Evolutionary conservation across 2,888 invertebrate species (phyloP).

Genomic region (Rhimphoctona megacephalus): DNA sequence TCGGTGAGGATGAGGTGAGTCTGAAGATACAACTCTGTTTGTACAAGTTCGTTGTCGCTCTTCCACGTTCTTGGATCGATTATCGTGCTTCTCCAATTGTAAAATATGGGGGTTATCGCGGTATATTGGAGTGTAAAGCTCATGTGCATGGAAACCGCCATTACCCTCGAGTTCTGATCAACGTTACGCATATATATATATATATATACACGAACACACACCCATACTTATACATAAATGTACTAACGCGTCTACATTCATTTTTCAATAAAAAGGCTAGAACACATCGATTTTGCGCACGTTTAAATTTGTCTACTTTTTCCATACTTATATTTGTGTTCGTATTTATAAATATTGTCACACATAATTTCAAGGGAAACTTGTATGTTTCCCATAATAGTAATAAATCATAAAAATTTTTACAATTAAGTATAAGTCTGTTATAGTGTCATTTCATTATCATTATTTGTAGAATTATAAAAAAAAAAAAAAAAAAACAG

Average conservation of each 20-base stretch:
- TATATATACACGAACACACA: neutral
- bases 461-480: neutral
- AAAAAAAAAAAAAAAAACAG: too few relatives aligned
- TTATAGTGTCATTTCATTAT: neutral
- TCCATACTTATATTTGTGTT: neutral
- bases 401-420: neutral
- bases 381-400: neutral
- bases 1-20: constrained; percentile 73
- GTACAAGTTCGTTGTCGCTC: neutral
- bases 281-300: too few relatives aligned
- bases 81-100: neutral
- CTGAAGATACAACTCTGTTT: neutral
- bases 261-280: neutral
- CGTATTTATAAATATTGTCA: neutral
- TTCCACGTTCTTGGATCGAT: constrained; percentile 41
- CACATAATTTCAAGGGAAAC: neutral
- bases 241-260: neutral
- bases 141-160: constrained; percentile 1
- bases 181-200: neutral
- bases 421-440: neutral
- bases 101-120: neutral
- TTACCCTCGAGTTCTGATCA: neutral
- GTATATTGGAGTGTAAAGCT: neutral
- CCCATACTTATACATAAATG: neutral
- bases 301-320: neutral